Base-by-base conservation (phyloP, 2,797 vertebrate genomes). In the Lithobates pipiens region DNA sequence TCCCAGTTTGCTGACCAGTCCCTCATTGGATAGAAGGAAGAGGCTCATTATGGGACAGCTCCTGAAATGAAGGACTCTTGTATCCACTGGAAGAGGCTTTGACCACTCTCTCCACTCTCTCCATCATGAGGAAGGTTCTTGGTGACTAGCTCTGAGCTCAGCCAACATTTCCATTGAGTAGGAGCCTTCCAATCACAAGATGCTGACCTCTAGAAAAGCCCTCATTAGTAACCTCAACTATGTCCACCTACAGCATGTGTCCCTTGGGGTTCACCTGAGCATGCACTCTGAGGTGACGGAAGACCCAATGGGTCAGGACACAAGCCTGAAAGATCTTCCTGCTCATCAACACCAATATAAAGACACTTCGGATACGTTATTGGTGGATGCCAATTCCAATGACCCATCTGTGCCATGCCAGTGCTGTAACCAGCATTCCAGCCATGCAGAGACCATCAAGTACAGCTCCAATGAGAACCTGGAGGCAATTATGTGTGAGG, bases 341-440 rank as follows among this genome's bases (percentile, higher is more conserved):
- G 67, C 87, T 74, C 89, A 86, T 86, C 77, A 50, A 0, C 72
- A 84, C 34, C 88, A 88, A 29, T 72, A 57, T 0, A 79, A 88
- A 42, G 89, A 90, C 21, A 21, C n/a, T 65, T 76, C 50, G 0
- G 88, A 57, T 2, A 76, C 79, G 13, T 0, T 18, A 16, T 76
- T 91, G 0, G 90, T 95, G 81, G 95, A 99, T 61, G 95, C 97
- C 42, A 99, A 99, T 88, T 99, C 97, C 92, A 99, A 99, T 72
- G 97, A 94, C 16, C 96, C 98, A 0, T 96, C 95, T 2, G 89
- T 98, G 86, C 96, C 96, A 1, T 99, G 98, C 84, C 93, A 92
- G 2, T 99, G 98, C 61, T 99, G 98, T 0, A 95, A 95, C 70
- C 94, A 94, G 6, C 96, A 97, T 81, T 84, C 93, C 0, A 91